Conservation (phyloP, 2,888 invertebrate genomes). For the Abrostola triplasia region DNA sequence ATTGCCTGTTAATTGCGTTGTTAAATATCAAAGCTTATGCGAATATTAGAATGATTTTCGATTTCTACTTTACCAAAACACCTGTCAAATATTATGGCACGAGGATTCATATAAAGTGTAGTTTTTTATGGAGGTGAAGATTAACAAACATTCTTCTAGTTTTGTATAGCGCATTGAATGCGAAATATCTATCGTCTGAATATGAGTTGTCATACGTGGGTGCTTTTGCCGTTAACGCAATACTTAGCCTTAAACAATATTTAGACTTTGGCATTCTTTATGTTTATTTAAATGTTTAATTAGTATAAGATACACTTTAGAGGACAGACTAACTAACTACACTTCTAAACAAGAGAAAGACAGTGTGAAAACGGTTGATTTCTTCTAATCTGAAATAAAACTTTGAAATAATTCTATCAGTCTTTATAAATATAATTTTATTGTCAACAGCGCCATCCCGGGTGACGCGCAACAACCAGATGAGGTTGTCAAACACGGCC, state of each 20-base stretch:
- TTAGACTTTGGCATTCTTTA: neutral
- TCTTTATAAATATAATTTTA: neutral
- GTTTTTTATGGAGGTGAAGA: slow-evolving; percentile 13
- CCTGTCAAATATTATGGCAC: slow-evolving; percentile 25
- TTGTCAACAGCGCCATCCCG: slow-evolving; percentile 78
- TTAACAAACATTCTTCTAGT: slow-evolving; percentile 30
- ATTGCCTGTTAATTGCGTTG: slow-evolving; percentile 28
- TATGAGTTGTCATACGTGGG: slow-evolving; percentile 38
- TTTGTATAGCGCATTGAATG: slow-evolving; percentile 32
- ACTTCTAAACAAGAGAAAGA: no score
- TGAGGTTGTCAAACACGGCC: slow-evolving; percentile 87
- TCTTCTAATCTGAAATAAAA: no score
- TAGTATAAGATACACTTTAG: no score
- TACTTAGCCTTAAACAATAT: slow-evolving; percentile 23
- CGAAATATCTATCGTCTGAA: slow-evolving; percentile 40
- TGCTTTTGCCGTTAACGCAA: slow-evolving; percentile 31
- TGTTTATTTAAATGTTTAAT: neutral
- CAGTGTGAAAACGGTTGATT: no score
- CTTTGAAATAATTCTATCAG: no score
- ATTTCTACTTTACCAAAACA: slow-evolving; percentile 5
- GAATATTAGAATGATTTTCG: slow-evolving; percentile 8
- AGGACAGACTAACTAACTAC: no score
- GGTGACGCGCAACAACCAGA: slow-evolving; percentile 85
- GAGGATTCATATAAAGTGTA: slow-evolving; percentile 16
- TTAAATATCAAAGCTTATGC: slow-evolving; percentile 14